Conservation (phyloP, 2,113 vertebrate genomes). For the Sylvia atricapilla region DNA sequence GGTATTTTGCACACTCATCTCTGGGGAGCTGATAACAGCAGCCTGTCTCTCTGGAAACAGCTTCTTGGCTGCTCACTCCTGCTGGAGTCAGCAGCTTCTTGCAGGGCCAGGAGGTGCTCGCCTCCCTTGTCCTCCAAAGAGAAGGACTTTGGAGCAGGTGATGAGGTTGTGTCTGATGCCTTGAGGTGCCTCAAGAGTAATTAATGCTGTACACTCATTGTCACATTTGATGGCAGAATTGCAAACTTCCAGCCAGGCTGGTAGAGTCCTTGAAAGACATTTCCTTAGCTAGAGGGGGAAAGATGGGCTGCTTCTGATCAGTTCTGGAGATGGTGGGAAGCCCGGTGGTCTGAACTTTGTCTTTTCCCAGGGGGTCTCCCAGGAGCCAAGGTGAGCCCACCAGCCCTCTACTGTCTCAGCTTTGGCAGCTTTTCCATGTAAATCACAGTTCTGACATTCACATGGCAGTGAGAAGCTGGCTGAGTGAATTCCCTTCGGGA, state of each 20-base stretch:
- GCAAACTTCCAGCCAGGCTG: not conserved
- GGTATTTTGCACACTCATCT: conserved; percentile 41
- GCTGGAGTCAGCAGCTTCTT: conserved; percentile 20
- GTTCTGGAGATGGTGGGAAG: not conserved
- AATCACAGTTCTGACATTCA: not conserved
- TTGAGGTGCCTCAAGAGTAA: not conserved
- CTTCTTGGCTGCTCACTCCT: not conserved
- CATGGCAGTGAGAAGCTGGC: not conserved
- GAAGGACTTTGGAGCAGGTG: rapidly evolving
- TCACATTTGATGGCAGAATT: not conserved
- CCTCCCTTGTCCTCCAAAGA: rapidly evolving
- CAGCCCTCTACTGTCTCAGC: rapidly evolving
- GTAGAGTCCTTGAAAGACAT: not conserved
- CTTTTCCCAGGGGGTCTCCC: not conserved
- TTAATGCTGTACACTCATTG: not conserved
- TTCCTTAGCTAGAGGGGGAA: not conserved
- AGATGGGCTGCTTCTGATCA: not conserved
- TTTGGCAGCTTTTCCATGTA: not conserved
- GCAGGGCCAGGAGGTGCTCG: rapidly evolving
- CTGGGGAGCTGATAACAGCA: conserved; percentile 16
- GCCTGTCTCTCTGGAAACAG: not conserved
- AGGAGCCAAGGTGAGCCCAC: not conserved
- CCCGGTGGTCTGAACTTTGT: not conserved
- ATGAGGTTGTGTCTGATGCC: not conserved
- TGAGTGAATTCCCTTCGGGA: rapidly evolving